Conservation (phyloP, 2,113 vertebrate species). For the Lucifuga dentata region DNA sequence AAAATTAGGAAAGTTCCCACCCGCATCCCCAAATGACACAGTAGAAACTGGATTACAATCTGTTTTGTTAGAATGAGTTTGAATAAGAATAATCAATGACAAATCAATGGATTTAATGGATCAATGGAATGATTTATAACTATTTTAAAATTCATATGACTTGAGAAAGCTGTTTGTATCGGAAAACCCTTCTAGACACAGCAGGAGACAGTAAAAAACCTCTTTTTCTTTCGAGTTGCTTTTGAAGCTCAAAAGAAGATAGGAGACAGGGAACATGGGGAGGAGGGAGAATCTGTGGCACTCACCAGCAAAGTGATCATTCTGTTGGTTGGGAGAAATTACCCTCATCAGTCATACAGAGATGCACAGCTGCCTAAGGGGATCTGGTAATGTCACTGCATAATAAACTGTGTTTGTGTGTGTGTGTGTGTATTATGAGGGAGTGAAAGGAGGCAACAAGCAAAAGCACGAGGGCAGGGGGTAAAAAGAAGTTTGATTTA, state of each 20-base stretch:
- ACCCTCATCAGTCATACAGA: slow-evolving; percentile 87
- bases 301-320: slow-evolving; percentile 79
- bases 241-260: slow-evolving; percentile 53
- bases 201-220: slow-evolving; percentile 69
- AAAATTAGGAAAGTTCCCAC: slow-evolving; percentile 53
- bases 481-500: slow-evolving; percentile 70
- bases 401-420: slow-evolving; percentile 69
- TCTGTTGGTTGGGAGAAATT: slow-evolving; percentile 87
- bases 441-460: slow-evolving; percentile 18
- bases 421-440: slow-evolving; percentile 7
- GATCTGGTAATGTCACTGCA: slow-evolving; percentile 81
- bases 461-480: slow-evolving; percentile 57
- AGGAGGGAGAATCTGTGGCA: slow-evolving; percentile 61
- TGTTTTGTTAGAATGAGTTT: slow-evolving; percentile 33
- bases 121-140: slow-evolving; percentile 27
- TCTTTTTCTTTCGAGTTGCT: slow-evolving; percentile 52
- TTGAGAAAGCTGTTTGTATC: slow-evolving; percentile 48
- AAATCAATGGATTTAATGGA: slow-evolving; percentile 32
- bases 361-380: slow-evolving; percentile 86
- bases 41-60: slow-evolving; percentile 24
- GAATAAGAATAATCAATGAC: slow-evolving; percentile 18
- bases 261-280: slow-evolving; percentile 38
- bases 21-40: slow-evolving; percentile 22
- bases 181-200: slow-evolving; percentile 43
- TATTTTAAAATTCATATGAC: not conserved